Percentiles rank a stretch among this genome's conserved stretches.
Conservation (phyloP, 2,113 vertebrate genomes). For the Agelaius tricolor region DNA sequence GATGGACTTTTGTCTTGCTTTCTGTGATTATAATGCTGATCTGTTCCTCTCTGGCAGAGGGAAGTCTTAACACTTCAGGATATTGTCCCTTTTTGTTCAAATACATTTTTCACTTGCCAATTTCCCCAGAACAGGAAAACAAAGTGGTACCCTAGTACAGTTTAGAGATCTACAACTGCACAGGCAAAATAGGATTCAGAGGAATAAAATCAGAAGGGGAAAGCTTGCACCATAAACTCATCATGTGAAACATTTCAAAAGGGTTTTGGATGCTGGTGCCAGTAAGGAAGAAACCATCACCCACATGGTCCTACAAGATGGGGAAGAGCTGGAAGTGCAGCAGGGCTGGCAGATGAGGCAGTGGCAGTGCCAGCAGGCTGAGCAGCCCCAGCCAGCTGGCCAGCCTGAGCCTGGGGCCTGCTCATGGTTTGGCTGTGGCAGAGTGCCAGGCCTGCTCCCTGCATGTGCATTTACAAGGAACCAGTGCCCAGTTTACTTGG, state of each 20-base stretch:
- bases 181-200: not conserved
- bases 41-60: not conserved
- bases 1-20: not conserved
- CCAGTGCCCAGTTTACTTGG: not conserved
- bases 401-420: rapidly evolving
- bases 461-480: not conserved
- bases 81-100: not conserved
- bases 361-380: not conserved
- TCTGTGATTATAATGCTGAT: not conserved
- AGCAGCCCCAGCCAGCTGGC: not conserved
- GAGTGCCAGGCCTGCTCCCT: not conserved
- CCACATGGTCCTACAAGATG: not conserved
- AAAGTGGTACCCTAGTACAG: not conserved
- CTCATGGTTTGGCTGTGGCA: not conserved
- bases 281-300: not conserved
- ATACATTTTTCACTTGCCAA: not conserved
- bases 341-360: not conserved
- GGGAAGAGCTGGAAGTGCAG: not conserved
- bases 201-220: not conserved
- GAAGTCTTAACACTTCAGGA: not conserved
- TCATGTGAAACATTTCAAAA: not conserved
- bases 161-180: not conserved
- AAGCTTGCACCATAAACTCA: not conserved
- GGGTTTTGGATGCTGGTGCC: not conserved
- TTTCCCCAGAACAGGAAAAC: not conserved